Percentiles rank a stretch among this genome's conserved stretches.
phyloP scores from a whole-genome alignment of 2,113 vertebrate genomes.

The Scomber japonicus region DNA sequence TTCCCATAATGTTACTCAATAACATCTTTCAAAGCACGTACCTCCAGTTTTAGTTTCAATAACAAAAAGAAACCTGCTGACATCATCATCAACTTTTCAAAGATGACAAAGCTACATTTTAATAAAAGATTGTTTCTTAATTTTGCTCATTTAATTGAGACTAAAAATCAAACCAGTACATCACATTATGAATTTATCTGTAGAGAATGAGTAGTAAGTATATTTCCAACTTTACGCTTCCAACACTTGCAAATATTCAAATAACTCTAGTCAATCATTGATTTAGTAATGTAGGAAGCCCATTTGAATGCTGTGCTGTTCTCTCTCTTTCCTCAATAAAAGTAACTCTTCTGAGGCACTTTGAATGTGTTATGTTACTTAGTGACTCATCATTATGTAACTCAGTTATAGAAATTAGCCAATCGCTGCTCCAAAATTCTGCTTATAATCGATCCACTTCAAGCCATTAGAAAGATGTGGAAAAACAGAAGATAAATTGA shows the following conservation, averaged over 20 bases:
- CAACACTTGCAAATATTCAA: constrained; percentile 40
- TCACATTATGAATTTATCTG: neutral
- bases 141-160: neutral
- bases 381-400: constrained; percentile 56
- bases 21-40: too few species aligned
- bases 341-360: constrained; percentile 24
- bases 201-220: neutral
- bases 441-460: constrained; percentile 45
- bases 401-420: constrained; percentile 49
- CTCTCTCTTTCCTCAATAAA: constrained; percentile 1
- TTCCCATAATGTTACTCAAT: too few species aligned
- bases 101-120: neutral
- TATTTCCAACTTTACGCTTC: neutral
- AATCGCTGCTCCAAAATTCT: constrained; percentile 13
- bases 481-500: constrained; percentile 25
- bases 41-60: too few species aligned
- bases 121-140: neutral
- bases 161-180: neutral
- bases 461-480: constrained; percentile 27
- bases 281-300: neutral
- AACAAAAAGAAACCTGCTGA: too few species aligned
- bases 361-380: constrained; percentile 27
- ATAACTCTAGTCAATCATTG: constrained; percentile 29
- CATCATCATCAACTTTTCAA: neutral
- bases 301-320: constrained; percentile 15